These are phyloP conservation scores for Etheostoma spectabile DNA, from an alignment of 2,113 vertebrate species.

Conservation along the genomic window DNA sequence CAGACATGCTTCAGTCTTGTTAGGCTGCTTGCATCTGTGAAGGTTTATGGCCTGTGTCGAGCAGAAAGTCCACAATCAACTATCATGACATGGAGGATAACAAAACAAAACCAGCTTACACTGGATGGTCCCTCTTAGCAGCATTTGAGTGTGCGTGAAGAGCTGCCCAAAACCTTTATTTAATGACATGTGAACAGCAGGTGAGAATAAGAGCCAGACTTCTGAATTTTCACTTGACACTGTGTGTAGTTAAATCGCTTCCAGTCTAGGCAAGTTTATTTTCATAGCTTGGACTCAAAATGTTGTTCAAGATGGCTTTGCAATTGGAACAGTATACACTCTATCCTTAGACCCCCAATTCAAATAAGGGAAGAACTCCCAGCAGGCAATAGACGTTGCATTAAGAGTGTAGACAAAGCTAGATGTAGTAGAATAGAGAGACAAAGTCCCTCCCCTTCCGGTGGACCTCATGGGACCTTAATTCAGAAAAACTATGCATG, in stretches of 20 bases:
- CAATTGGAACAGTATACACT: background rate
- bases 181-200: constrained; percentile 42
- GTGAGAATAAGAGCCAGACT: constrained; percentile 16
- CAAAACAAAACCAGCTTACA: constrained; percentile 17
- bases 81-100: constrained; percentile 48
- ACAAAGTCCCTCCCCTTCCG: no score
- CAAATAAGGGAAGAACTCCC: background rate
- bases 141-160: constrained; percentile 50
- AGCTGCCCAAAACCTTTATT: constrained; percentile 33
- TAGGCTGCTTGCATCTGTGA: constrained; percentile 62
- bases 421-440: background rate
- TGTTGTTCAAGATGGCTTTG: constrained; percentile 1
- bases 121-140: constrained; percentile 48
- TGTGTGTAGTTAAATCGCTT: constrained; percentile 38
- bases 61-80: constrained; percentile 63
- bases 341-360: background rate
- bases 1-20: constrained; percentile 65
- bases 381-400: background rate
- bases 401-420: background rate
- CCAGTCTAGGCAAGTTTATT: constrained; percentile 31
- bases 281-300: constrained; percentile 13
- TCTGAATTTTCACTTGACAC: constrained; percentile 20
- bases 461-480: no score
- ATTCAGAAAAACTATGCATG: no score
- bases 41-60: constrained; percentile 64